Base-by-base conservation (phyloP, 2,113 vertebrate species). In the Limanda limanda region DNA sequence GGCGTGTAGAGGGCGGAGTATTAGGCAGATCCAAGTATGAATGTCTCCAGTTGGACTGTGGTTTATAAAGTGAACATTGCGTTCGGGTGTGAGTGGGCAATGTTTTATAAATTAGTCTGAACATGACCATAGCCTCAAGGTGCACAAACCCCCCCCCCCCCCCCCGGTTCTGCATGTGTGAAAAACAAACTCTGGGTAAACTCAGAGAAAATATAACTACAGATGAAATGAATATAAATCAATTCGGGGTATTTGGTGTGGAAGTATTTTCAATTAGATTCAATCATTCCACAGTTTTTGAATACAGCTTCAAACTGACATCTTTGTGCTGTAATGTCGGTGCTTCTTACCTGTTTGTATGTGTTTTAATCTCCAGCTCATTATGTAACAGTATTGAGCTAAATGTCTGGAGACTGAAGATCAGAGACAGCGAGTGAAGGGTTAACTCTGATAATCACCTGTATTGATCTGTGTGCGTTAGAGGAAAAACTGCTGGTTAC, bases 381-480 rank as follows among this genome's bases (percentile, higher is more conserved):
- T 88, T 80, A 82, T 81, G 79, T 37, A 15, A 68, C 60, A 27
- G 70, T 79, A 88, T 86, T 3, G 71, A 88, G 52, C 65, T 42
- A 73, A 82, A 78, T 48, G 76, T 75, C 76, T 68, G 42, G 55
- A 58, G 62, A 83, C 23, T 61, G 63, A 76, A 84, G 79, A 84
- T 90, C 84, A 84, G 69, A 78, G 80, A 40, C 71, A 45, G 82
- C 78, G 71, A 86, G 70, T 45, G 75, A 83, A 64, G 88, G 86
- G 88, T 86, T 90, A 86, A 88, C 87, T 88, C 81, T 74, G 78
- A 86, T 91, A 91, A 93, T 92, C 90, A 92, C 88, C 86, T 89
- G 84, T 83, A 92, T 93, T 69, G 92, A 93, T 92, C 85, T 45
- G 71, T 90, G 85, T 89, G 90, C 8, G 76, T 91, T 80, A 62